Percentiles rank a stretch among this genome's conserved stretches.
Conservation (phyloP, 1,140 invertebrate genomes). For the Amyelois transitella region DNA sequence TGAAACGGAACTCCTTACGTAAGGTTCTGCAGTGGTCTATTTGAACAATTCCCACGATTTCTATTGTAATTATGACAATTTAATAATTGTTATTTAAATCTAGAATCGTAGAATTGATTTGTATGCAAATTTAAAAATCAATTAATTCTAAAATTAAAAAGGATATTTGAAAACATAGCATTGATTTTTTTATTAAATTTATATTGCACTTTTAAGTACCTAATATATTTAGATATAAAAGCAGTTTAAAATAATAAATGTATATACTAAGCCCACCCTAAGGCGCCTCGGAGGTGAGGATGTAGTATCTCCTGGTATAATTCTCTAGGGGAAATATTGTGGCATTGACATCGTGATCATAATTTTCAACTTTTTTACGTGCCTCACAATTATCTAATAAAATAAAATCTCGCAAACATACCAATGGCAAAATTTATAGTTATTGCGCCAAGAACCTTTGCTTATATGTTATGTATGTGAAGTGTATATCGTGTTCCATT, state of each 20-base stretch:
- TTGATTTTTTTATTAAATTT: too few species aligned
- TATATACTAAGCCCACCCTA: too few species aligned
- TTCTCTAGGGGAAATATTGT: background rate
- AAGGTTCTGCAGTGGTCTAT: slow-evolving; percentile 3
- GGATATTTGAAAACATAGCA: too few species aligned
- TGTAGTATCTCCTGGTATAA: too few species aligned
- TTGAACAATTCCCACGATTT: background rate
- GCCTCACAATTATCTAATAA: background rate
- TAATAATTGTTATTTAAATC: too few species aligned
- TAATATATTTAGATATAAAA: too few species aligned
- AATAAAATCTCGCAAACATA: background rate
- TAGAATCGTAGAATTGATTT: background rate
- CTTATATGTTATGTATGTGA: too few species aligned
- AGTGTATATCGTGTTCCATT: background rate
- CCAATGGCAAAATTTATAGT: background rate
- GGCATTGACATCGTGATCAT: background rate
- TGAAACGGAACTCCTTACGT: slow-evolving; percentile 9
- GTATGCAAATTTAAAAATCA: background rate
- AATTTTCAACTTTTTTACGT: background rate
- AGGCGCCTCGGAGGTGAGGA: too few species aligned
- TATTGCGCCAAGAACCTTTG: background rate
- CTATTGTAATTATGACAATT: too few species aligned
- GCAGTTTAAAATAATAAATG: too few species aligned
- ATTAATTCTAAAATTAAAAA: too few species aligned
- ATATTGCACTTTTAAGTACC: too few species aligned